phyloP scores from a whole-genome alignment of 2,113 vertebrate genomes.

The Phaethon lepturus region DNA sequence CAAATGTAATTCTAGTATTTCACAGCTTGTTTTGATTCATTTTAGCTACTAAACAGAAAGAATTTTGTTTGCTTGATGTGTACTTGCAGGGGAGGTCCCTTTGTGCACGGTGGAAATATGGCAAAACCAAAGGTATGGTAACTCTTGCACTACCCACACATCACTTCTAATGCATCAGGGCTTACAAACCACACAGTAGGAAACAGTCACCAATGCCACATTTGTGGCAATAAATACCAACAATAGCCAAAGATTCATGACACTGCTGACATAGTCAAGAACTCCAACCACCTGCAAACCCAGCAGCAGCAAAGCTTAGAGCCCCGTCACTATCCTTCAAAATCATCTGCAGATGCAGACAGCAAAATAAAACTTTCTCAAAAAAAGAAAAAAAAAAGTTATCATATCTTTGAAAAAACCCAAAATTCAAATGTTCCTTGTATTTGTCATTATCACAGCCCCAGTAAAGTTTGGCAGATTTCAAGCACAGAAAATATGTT shows the following conservation, averaged over 20 bases:
- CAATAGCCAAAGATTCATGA: neutral
- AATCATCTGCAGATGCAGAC: neutral
- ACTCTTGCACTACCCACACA: neutral
- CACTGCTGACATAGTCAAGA: neutral
- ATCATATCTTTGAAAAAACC: neutral
- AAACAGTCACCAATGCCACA: neutral
- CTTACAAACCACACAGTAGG: neutral
- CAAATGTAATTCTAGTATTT: neutral
- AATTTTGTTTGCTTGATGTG: neutral
- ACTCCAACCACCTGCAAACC: neutral
- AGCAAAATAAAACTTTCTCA: neutral
- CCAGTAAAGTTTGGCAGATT: neutral
- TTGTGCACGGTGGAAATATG: neutral
- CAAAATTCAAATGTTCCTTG: neutral
- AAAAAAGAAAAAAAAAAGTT: neutral
- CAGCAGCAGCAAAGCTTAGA: neutral
- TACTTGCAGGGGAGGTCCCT: neutral
- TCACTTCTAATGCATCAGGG: neutral
- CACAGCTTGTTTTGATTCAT: neutral
- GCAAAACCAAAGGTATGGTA: neutral
- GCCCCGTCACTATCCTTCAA: neutral
- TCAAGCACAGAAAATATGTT: neutral
- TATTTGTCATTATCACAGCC: neutral
- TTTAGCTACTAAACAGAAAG: neutral
- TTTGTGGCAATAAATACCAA: neutral